Evolutionary conservation across 2,888 invertebrate genomes (phyloP).

Genomic region (Amaurobius ferox): DNA sequence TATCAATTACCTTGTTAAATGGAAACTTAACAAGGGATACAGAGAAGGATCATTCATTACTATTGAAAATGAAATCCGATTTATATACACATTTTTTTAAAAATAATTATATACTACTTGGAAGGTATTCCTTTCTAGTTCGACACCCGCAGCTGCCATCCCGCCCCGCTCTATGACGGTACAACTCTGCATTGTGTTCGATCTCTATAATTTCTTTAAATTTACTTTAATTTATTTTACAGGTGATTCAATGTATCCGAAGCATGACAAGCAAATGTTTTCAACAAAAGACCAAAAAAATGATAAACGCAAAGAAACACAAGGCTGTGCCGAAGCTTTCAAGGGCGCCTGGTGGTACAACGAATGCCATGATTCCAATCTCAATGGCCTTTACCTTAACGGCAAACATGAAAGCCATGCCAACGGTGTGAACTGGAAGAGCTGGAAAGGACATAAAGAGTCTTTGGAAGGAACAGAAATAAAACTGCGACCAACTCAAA

Average conservation of each 20-base stretch:
- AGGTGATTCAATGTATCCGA: constrained; percentile 38
- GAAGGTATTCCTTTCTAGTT: too few species aligned
- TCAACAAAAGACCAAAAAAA: constrained; percentile 57
- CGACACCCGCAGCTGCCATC: too few species aligned
- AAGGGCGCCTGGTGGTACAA: constrained; percentile 76
- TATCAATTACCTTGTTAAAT: too few species aligned
- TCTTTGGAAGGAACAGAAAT: constrained; percentile 75
- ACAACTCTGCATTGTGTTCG: too few species aligned
- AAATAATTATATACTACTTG: too few species aligned
- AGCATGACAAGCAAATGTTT: constrained; percentile 35
- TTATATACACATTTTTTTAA: too few species aligned
- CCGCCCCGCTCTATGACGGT: too few species aligned
- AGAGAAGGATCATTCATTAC: too few species aligned
- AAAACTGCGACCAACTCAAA: constrained; percentile 74
- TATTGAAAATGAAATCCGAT: too few species aligned
- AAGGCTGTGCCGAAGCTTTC: constrained; percentile 71
- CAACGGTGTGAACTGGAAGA: constrained; percentile 75
- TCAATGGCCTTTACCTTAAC: constrained; percentile 75
- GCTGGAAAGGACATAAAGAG: constrained; percentile 75
- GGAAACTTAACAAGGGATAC: too few species aligned
- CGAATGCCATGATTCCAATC: constrained; percentile 74
- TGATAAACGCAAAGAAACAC: constrained; percentile 19
- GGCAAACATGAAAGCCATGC: constrained; percentile 74
- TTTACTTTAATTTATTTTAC: too few species aligned
- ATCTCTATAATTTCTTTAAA: too few species aligned